Evolutionary conservation across 2,113 vertebrate genomes (phyloP), one percentile per base, ranked within the genome.

Genomic region (Apistogramma diplotaenia): DNA sequence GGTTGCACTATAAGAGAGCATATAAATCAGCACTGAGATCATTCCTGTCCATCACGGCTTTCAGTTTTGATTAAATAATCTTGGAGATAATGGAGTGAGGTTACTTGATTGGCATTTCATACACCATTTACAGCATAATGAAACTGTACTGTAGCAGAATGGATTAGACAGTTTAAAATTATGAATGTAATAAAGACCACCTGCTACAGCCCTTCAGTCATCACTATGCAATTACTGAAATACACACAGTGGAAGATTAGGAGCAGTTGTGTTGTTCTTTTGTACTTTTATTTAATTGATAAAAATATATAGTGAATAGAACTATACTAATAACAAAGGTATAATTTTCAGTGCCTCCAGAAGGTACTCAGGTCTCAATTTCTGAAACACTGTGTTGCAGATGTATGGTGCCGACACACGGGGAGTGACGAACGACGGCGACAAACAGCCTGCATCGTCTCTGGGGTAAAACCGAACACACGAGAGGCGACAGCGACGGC

Each of bases 1-100:
- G 31, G 71, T 98, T 97, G 84, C 94, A 94, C 98, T 99, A 19
- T 23, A 82, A 59, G 65, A 51, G 25, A 74, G 18, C 6, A 2
- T 55, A 35, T 51, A 43, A 10, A 62, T 46, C 11, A 76, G 37
- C 4, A 16, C 18, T 43, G 6, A 46, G 29, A n/a, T 62, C 3
- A n/a, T 18, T 23, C 31, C 13, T 62, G 18, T 35, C 16, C 5
- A 16, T 75, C 29, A 57, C 4, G 46, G 8, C 49, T 31, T 62
- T 40, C 3, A 40, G 12, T 53, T 67, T 43, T 9, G 13, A 60
- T 27, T 62, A 43, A 53, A 12, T 31, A 5, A 29, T n/a, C 43
- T 78, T 7, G 3, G 8, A 11, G 29, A 57, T 72, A 83, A 62
- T 61, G 8, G 43, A 74, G 15, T 56, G 21, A 53, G 56, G 12